Conservation (phyloP, 2,113 vertebrate species). For the Gopherus evgoodei region DNA sequence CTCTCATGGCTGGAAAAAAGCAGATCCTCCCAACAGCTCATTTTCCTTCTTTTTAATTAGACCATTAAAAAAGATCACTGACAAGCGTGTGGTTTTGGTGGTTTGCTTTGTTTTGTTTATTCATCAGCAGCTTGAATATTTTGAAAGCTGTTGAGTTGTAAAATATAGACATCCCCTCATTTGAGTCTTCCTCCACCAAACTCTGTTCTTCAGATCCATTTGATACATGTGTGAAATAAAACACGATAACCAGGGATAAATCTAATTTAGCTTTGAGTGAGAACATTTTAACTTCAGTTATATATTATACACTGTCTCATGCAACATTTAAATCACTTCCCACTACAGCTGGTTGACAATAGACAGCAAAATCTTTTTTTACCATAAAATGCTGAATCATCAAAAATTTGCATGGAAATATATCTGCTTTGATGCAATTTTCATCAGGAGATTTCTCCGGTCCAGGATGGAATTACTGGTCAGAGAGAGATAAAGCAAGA, state of each 20-base stretch:
- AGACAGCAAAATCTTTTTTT: neutral
- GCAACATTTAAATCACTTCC: neutral
- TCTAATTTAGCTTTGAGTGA: conserved; percentile 5
- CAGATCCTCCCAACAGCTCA: neutral
- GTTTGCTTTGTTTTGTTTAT: neutral
- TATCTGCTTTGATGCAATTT: neutral
- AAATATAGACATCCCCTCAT: neutral
- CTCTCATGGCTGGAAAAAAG: neutral
- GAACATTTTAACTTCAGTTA: neutral
- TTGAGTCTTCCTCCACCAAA: neutral
- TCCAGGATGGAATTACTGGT: neutral
- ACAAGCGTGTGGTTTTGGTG: neutral
- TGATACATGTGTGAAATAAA: neutral
- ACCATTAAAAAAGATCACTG: neutral
- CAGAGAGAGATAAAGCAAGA: neutral
- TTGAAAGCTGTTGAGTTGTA: neutral
- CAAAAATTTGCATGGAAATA: neutral
- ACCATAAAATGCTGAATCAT: neutral
- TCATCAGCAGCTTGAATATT: accelerated
- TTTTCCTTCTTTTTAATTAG: neutral
- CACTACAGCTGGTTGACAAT: neutral
- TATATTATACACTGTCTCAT: neutral
- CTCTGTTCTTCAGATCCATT: neutral
- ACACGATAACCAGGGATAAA: neutral
- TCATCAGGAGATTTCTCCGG: neutral